These are phyloP conservation scores for Sussaba pulchella DNA, from an alignment of 2,888 invertebrate species.

Conservation along the genomic window DNA sequence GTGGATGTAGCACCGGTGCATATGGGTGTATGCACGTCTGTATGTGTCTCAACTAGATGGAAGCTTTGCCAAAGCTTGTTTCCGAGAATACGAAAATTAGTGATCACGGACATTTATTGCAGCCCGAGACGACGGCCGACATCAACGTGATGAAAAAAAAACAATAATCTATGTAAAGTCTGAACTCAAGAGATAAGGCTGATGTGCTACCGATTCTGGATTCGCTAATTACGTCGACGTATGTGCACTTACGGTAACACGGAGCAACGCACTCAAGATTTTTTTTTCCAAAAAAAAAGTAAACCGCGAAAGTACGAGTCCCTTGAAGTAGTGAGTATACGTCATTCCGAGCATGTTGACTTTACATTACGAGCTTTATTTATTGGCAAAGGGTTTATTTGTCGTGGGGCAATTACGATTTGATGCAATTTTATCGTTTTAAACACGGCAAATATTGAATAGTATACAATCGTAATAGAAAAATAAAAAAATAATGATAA, in stretches of 20 bases:
- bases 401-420: too few species aligned
- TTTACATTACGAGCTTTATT: too few species aligned
- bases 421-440: too few species aligned
- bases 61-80: not conserved
- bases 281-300: not conserved
- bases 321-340: too few species aligned
- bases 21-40: not conserved
- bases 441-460: too few species aligned
- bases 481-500: too few species aligned
- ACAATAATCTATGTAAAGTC: not conserved
- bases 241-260: not conserved
- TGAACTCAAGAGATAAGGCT: not conserved
- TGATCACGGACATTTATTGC: constrained; percentile 10
- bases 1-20: constrained; percentile 13
- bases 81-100: constrained; percentile 21
- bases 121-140: constrained; percentile 2
- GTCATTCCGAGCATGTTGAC: too few species aligned
- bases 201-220: not conserved
- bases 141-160: constrained; percentile 14
- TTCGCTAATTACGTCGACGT: constrained; percentile 8
- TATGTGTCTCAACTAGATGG: constrained; percentile 3
- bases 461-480: too few species aligned
- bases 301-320: too few species aligned
- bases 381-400: too few species aligned
- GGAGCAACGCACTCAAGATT: constrained; percentile 1